Percentiles rank a stretch among this genome's conserved stretches.
Evolutionary conservation across 2,888 invertebrate species (phyloP).

Genomic region (Fabriciana adippe): DNA sequence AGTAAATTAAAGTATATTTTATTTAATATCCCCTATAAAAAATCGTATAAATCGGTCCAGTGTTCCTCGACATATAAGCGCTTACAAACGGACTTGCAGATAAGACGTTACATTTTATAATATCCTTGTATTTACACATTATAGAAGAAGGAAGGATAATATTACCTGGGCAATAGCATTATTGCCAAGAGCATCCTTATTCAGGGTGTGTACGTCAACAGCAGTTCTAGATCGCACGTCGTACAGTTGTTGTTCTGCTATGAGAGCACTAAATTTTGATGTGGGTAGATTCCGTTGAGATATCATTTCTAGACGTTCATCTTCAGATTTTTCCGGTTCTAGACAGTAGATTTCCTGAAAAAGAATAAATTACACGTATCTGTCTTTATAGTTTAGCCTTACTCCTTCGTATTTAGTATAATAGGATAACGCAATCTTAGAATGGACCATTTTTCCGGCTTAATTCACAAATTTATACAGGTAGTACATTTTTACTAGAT

Average conservation of each 20-base stretch:
- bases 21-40: too few species aligned
- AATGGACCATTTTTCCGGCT: too few species aligned
- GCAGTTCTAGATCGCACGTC: constrained; percentile 50
- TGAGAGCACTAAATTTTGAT: constrained; percentile 65
- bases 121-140: background rate
- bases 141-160: background rate
- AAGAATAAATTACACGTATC: too few species aligned
- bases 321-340: constrained; percentile 57
- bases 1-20: too few species aligned
- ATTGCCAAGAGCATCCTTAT: constrained; percentile 46
- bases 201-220: constrained; percentile 40
- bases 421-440: too few species aligned
- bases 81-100: too few species aligned
- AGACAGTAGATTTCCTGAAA: constrained; percentile 70
- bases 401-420: too few species aligned
- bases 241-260: constrained; percentile 63
- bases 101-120: background rate
- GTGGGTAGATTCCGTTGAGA: constrained; percentile 58
- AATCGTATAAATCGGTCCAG: too few species aligned
- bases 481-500: too few species aligned
- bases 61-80: too few species aligned
- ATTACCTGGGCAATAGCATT: constrained; percentile 60
- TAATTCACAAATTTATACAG: too few species aligned
- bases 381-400: too few species aligned
- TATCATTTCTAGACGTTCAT: constrained; percentile 59